Conservation (phyloP, 2,797 vertebrate genomes). For the Strix occidentalis region DNA sequence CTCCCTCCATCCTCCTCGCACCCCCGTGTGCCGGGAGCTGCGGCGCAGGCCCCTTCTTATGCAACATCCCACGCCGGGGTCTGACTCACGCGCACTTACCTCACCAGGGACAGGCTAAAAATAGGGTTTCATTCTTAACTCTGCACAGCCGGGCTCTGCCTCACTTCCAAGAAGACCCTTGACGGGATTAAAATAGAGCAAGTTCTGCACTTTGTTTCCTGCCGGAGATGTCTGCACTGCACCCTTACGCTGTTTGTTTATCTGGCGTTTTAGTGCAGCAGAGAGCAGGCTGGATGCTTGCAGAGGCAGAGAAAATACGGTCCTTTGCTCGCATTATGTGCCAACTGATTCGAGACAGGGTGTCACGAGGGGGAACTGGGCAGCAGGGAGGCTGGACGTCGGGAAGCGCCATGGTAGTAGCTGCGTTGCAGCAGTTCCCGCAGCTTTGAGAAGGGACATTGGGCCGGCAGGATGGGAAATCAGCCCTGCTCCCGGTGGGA, state of each 20-base stretch:
- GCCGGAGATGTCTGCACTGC: neutral
- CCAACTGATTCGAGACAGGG: rapidly evolving
- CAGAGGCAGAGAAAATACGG: neutral
- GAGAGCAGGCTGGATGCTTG: neutral
- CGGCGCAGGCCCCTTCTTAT: conserved; percentile 61
- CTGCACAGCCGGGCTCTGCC: conserved; percentile 53
- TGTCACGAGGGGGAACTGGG: neutral
- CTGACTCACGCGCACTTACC: conserved; percentile 70
- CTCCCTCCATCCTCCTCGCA: conserved; percentile 60
- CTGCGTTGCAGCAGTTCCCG: neutral
- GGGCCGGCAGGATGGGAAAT: neutral
- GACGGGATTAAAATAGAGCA: conserved; percentile 59
- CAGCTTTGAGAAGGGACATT: neutral
- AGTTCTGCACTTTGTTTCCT: neutral
- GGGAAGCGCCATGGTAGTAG: rapidly evolving
- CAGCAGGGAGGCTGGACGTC: rapidly evolving
- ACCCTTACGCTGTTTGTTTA: neutral
- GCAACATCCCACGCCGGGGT: conserved; percentile 67
- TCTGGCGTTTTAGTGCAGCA: neutral
- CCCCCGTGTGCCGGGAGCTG: conserved; percentile 47
- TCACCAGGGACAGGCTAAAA: conserved; percentile 67
- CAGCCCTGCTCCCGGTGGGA: neutral
- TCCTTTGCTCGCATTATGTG: rapidly evolving
- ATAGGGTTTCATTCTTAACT: conserved; percentile 72
- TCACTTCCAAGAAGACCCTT: conserved; percentile 47